Evolutionary conservation across 1,140 invertebrate species (phyloP), one percentile per base, ranked within the genome.

Genomic region (Tribolium castaneum): DNA sequence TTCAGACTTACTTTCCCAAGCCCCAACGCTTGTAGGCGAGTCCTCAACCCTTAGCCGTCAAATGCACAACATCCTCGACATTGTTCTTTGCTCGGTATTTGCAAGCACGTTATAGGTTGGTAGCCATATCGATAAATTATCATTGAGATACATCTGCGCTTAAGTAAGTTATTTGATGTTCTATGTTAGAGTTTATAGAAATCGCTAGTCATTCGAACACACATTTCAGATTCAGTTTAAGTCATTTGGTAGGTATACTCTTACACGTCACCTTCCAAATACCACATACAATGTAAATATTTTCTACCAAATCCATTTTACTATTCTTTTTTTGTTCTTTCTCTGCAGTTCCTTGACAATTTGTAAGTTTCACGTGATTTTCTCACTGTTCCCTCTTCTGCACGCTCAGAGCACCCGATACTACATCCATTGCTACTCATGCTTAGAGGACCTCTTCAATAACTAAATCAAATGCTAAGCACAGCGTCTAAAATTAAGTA

Each of bases 131-230:
- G 50, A 77, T 25, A 79, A 16, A 76, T 73, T 72, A 56, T 79
- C 78, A 79, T 76, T 79, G 75, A 76, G 70, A 77, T 51, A 51
- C 78, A 80, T 77, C 78, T 62, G 70, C 30, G 78, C 78, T 77
- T 77, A 70, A 79, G 78, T 80, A 80, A 80, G 78, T 80, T 66
- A 80, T 77, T 75, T 80, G 34, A 62, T 76, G 78, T 80, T 80
- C 35, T 49, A 51, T 80, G 75, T 80, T 78, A 76, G 75, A 51
- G 7, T 22, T 39, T 51, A 75, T 75, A 75, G 72, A 52, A 3
- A 19, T 34, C 25, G 59, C 59, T 66, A 66, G 59, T 50, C 70
- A 72, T 72, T 72, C 12, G 14, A 45, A 72, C 50, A 72, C 50
- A 50, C 25, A 66, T 66, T 62, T 62, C 56, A 62, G 56, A 62